A percentile compares a stretch with the other conserved stretches of the same genome.
These are phyloP conservation scores for Aphrocallistes beatrix DNA, from an alignment of 37 sponge, comb jelly and placozoan species.

Conservation along the genomic window DNA sequence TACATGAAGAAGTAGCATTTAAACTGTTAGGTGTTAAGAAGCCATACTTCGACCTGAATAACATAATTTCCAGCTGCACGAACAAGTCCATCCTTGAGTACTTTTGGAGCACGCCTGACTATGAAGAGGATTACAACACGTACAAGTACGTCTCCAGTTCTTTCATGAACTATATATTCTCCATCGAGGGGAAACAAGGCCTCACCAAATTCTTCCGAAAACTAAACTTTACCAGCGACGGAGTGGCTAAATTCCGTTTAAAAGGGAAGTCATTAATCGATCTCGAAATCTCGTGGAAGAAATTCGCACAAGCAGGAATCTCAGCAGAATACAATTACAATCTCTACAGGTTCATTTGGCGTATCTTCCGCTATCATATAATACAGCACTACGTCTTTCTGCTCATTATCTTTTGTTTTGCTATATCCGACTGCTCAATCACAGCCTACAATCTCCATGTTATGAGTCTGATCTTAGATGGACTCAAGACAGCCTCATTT, in stretches of 20 bases:
- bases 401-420: background rate
- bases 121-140: constrained; percentile 14
- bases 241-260: background rate
- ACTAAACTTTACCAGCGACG: background rate
- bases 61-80: background rate
- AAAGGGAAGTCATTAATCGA: background rate
- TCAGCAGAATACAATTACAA: background rate
- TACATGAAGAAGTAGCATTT: background rate
- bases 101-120: background rate
- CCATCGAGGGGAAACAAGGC: background rate
- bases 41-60: background rate
- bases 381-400: background rate
- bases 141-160: constrained; percentile 16
- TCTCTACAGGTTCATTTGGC: constrained; percentile 6
- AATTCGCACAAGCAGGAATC: constrained; percentile 4
- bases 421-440: background rate
- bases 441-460: background rate
- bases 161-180: constrained; percentile 22
- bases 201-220: background rate
- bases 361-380: background rate
- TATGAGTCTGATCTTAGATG: background rate
- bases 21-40: background rate
- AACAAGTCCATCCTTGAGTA: background rate
- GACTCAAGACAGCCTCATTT: background rate
- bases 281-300: background rate